A percentile compares a stretch with the other conserved stretches of the same genome.
Evolutionary conservation across 2,113 vertebrate genomes (phyloP).

Genomic region (Neodontobutis hainanensis): DNA sequence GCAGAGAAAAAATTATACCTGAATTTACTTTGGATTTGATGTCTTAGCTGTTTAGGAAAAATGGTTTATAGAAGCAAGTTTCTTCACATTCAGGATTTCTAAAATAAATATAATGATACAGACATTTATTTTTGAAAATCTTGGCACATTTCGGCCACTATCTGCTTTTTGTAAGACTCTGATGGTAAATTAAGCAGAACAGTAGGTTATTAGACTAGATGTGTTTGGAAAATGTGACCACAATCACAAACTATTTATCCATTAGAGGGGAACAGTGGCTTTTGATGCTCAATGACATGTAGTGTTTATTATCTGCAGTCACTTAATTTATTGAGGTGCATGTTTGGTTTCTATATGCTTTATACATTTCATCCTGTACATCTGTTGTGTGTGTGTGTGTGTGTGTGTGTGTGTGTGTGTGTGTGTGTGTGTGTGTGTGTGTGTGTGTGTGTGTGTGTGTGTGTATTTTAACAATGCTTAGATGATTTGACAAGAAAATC

Average conservation of each 20-base stretch:
- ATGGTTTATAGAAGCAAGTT: conserved; percentile 65
- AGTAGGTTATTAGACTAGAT: conserved; percentile 59
- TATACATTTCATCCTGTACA: conserved; percentile 17
- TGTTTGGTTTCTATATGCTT: background rate
- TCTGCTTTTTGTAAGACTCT: conserved; percentile 74
- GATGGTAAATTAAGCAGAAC: conserved; percentile 47
- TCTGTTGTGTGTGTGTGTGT: conserved; percentile 31
- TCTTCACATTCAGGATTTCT: conserved; percentile 73
- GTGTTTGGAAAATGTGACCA: conserved; percentile 61
- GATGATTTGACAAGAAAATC: conserved; percentile 44
- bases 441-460: too few relatives aligned
- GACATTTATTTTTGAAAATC: conserved; percentile 74
- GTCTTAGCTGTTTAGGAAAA: conserved; percentile 71
- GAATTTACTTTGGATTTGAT: conserved; percentile 59
- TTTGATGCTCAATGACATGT: conserved; percentile 5
- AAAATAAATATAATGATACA: conserved; percentile 56
- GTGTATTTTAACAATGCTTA: conserved; percentile 46
- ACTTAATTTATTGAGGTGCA: too few relatives aligned
- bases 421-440: too few relatives aligned
- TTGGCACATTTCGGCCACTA: conserved; percentile 71
- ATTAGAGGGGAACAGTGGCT: conserved; percentile 67
- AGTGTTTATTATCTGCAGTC: background rate
- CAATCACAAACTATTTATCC: conserved; percentile 64
- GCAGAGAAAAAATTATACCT: conserved; percentile 79
- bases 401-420: too few relatives aligned